Percentiles rank a stretch among this genome's conserved stretches.
These are phyloP conservation scores for Adelphocoris suturalis DNA, from an alignment of 2,888 invertebrate genomes.

Conservation along the genomic window DNA sequence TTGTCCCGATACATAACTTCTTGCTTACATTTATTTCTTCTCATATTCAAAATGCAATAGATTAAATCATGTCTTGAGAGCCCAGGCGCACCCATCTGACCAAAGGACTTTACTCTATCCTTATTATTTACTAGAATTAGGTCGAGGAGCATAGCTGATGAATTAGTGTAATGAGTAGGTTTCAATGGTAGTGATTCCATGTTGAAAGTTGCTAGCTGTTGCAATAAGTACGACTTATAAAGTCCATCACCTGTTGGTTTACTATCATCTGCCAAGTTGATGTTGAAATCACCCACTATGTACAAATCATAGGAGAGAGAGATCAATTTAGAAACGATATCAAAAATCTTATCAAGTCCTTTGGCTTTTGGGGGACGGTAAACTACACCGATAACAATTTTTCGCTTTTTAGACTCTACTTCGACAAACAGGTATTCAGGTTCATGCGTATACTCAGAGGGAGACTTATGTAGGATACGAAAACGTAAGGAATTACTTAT, in stretches of 20 bases:
- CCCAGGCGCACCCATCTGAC: background rate
- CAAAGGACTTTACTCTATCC: no score
- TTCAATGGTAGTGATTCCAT: no score
- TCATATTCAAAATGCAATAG: constrained; percentile 30
- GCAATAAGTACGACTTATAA: no score
- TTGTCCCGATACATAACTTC: background rate
- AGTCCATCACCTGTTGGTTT: no score
- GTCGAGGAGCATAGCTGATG: background rate
- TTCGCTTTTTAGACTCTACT: no score
- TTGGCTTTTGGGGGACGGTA: constrained; percentile 3
- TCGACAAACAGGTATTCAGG: constrained; percentile 4
- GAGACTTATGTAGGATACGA: background rate
- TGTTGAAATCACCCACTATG: no score
- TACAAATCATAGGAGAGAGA: background rate
- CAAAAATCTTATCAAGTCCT: background rate
- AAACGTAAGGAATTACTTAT: background rate
- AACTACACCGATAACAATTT: background rate
- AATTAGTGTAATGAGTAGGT: background rate
- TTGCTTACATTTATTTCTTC: constrained; percentile 14
- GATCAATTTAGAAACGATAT: background rate
- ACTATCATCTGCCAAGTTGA: no score
- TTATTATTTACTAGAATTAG: constrained; percentile 25
- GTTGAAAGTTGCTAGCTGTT: no score
- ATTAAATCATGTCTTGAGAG: constrained; percentile 2
- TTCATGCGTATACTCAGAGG: background rate